Evolutionary conservation across 2,113 vertebrate genomes (phyloP), one percentile per base, ranked within the genome.

Genomic region (Poeciliopsis turrubarensis): DNA sequence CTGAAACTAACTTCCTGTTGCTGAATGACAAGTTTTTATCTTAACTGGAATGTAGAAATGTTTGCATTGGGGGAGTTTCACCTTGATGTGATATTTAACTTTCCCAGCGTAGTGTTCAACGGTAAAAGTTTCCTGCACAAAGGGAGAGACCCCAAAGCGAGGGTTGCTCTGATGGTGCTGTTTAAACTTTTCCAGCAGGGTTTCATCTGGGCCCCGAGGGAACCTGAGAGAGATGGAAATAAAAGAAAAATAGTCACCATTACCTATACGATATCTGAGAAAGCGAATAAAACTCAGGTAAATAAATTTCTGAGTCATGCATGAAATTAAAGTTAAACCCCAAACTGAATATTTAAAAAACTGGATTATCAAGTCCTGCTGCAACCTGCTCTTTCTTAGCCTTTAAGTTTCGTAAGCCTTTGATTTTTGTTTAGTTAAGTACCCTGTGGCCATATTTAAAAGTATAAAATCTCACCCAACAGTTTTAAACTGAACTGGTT

Each of bases 21-120:
- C 3, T 57, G 22, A 57, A 57, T 25, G 22, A 57, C 51, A 57
- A n/a, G 3, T 11, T n/a, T n/a, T 57, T n/a, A 25, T n/a, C 6
- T 57, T n/a, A 57, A 25, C 22, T 57, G 51, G 51, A 57, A 57
- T 57, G 25, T 57, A 67, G 15, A 67, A 15, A 26, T 39, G 34
- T 39, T 66, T 66, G 65, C 25, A 41, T 14, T 62, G 63, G 60
- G 30, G 22, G 41, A 60, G 64, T 54, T 67, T 72, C 41, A 72
- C 98, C 95, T 98, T 96, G 86, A 97, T 95, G 88, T 97, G 95
- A 77, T 99, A 99, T 74, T 96, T 95, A 72, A 99, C 97, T 65
- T 91, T 96, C 19, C 96, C 97, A 0, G 97, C 96, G 44, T 96
- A 99, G 91, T 99, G 98, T 27, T 89, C 95, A 76, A 99, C 95